These are phyloP conservation scores for Pelosia muscerda DNA, from an alignment of 2,888 invertebrate genomes.

Conservation along the genomic window DNA sequence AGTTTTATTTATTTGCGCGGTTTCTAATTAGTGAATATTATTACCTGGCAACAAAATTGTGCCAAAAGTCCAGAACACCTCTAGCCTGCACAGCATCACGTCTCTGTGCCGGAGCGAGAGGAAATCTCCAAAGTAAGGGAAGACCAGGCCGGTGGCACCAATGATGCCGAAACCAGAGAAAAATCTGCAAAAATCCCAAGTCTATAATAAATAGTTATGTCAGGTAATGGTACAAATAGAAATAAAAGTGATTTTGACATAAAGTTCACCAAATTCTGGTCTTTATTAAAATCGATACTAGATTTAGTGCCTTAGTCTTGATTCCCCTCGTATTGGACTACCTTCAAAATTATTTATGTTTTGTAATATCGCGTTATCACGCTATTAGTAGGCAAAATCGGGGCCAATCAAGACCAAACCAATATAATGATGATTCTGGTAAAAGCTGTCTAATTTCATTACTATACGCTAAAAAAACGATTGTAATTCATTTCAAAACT, in stretches of 20 bases:
- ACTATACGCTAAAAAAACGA: too few species aligned
- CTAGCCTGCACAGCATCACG: constrained; percentile 86
- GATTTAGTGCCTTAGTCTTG: too few species aligned
- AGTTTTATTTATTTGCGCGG: too few species aligned
- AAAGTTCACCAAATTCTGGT: neutral
- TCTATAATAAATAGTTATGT: constrained; percentile 77
- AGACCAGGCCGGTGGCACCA: constrained; percentile 87
- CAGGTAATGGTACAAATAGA: constrained; percentile 49
- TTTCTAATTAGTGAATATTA: too few species aligned
- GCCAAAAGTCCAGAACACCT: constrained; percentile 88
- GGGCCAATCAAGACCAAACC: too few species aligned
- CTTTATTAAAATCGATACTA: neutral
- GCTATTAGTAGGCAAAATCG: too few species aligned
- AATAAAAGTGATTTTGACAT: constrained; percentile 24
- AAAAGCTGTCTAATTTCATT: too few species aligned
- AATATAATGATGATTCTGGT: too few species aligned
- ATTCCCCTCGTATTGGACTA: too few species aligned
- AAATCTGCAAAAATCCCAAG: constrained; percentile 78
- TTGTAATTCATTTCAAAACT: too few species aligned
- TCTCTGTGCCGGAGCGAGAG: constrained; percentile 84
- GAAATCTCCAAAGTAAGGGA: constrained; percentile 88
- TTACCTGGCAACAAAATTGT: constrained; percentile 87
- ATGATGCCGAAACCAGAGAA: constrained; percentile 89
- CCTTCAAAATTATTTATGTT: too few species aligned
- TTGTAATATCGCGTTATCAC: too few species aligned